Evolutionary conservation across 2,888 invertebrate genomes (phyloP).

Genomic region (Charanyca ferruginea): DNA sequence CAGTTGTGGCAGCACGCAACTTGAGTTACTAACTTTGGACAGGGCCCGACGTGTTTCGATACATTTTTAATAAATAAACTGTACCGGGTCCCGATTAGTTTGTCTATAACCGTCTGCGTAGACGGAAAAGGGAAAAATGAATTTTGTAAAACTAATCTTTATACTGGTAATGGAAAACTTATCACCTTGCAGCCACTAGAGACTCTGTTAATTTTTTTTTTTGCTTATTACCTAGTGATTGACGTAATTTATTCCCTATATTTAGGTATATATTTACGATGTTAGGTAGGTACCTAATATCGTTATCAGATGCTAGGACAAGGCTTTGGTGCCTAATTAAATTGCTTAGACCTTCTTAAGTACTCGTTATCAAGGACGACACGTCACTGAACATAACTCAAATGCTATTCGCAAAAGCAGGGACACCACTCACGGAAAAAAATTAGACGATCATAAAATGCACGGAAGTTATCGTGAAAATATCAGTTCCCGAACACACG

Average conservation of each 20-base stretch:
- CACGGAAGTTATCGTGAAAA: constrained; percentile 76
- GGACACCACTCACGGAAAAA: constrained; percentile 40
- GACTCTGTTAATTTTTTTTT: too few species aligned
- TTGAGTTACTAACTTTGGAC: constrained; percentile 65
- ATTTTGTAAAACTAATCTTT: too few species aligned
- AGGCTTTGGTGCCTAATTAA: too few species aligned
- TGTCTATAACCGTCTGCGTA: constrained; percentile 27
- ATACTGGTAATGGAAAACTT: too few species aligned
- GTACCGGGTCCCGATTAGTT: constrained; percentile 62
- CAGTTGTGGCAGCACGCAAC: constrained; percentile 69
- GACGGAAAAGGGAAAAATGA: constrained; percentile 22
- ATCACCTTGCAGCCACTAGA: too few species aligned
- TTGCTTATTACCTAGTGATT: too few species aligned
- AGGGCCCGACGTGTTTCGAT: constrained; percentile 62
- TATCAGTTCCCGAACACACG: constrained; percentile 77
- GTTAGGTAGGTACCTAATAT: too few species aligned
- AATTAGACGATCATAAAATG: constrained; percentile 71
- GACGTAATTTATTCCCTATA: too few species aligned
- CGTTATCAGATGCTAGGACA: too few species aligned
- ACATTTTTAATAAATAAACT: constrained; percentile 72
- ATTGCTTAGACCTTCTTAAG: too few species aligned
- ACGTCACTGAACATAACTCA: not conserved
- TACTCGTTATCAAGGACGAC: too few species aligned
- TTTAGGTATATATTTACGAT: too few species aligned
- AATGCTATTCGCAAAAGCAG: constrained; percentile 2